Evolutionary conservation across 2,113 vertebrate species (phyloP).

Genomic region (Ceyx margarethae): DNA sequence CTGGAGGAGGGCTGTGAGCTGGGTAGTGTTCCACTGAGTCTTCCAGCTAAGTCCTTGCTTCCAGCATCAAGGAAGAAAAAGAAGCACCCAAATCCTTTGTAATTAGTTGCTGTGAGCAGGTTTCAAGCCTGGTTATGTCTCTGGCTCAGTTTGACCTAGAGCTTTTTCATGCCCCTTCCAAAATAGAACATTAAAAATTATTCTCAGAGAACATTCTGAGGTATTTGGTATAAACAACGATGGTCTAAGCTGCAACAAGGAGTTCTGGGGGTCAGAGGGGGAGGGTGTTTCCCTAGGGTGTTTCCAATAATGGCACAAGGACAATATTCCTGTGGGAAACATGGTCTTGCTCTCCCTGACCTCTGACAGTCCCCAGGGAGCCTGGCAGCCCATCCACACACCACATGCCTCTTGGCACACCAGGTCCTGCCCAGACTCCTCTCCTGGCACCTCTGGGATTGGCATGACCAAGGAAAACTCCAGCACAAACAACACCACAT

Average conservation of each 20-base stretch:
- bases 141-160: neutral
- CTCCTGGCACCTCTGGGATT: neutral
- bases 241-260: neutral
- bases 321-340: neutral
- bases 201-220: neutral
- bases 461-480: neutral
- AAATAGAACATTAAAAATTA: neutral
- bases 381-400: fast-evolving
- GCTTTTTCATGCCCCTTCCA: neutral
- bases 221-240: neutral
- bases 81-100: neutral
- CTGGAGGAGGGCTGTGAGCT: neutral
- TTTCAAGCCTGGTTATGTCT: neutral
- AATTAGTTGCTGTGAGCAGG: neutral
- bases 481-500: fast-evolving
- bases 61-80: neutral
- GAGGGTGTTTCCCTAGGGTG: neutral
- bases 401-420: neutral
- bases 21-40: neutral
- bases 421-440: neutral
- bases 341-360: fast-evolving
- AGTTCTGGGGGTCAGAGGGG: no score
- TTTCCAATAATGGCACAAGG: neutral
- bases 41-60: neutral
- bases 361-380: neutral